Evolutionary conservation across 2,113 vertebrate species (phyloP).

Genomic region (Colinus virginianus): DNA sequence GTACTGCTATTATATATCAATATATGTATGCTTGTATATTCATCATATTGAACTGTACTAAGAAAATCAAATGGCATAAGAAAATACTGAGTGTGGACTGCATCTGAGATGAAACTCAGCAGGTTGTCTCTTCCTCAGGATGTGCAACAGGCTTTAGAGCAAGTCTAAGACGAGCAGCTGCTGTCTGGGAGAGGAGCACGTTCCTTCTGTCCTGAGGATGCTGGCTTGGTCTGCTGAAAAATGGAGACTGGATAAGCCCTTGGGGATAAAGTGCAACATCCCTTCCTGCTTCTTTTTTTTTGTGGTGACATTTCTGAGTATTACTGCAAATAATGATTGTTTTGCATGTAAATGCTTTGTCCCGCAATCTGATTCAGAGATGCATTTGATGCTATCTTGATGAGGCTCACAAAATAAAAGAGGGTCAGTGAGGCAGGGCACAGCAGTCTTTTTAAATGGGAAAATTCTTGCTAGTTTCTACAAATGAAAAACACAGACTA

Average conservation of each 20-base stretch:
- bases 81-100: neutral
- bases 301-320: neutral
- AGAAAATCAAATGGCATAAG: neutral
- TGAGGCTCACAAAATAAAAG: constrained; percentile 36
- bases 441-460: constrained; percentile 40
- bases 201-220: neutral
- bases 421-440: constrained; percentile 61
- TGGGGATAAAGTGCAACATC: neutral
- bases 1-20: neutral
- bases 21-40: neutral
- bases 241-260: neutral
- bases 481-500: constrained; percentile 67
- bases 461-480: constrained; percentile 57
- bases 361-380: neutral
- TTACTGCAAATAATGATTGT: constrained; percentile 1
- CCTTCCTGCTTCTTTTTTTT: neutral
- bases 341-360: constrained; percentile 33
- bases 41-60: neutral
- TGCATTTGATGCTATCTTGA: constrained; percentile 29
- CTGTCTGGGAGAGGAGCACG: neutral
- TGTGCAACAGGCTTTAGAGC: neutral
- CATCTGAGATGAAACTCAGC: neutral
- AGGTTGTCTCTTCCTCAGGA: neutral
- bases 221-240: neutral
- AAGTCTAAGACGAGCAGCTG: fast-evolving